Percentiles rank a stretch among this genome's conserved stretches.
Conservation (phyloP, 2,888 invertebrate genomes). For the Spatulosminthurus flaviceps region DNA sequence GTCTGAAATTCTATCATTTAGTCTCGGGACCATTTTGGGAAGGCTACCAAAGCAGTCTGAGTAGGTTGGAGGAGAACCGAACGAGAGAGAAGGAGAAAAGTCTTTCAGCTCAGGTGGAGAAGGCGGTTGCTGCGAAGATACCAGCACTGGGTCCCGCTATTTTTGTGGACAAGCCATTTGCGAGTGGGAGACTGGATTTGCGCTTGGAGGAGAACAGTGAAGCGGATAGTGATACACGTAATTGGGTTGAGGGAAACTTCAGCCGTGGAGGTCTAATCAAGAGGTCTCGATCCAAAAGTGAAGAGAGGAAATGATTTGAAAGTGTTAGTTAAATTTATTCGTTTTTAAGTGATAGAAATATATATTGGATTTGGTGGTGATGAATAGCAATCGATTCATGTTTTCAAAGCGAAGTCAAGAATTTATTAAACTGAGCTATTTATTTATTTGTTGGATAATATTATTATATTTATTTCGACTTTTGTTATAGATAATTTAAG, state of each 20-base stretch:
- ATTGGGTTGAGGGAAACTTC: background rate
- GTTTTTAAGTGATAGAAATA: background rate
- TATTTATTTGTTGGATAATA: too few relatives aligned
- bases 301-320: background rate
- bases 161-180: background rate
- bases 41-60: background rate
- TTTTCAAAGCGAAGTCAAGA: too few relatives aligned
- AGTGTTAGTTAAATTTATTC: background rate
- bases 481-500: too few relatives aligned
- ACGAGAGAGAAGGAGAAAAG: too few relatives aligned
- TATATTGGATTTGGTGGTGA: too few relatives aligned
- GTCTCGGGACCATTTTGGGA: slow-evolving; percentile 21
- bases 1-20: slow-evolving; percentile 8
- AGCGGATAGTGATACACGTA: background rate
- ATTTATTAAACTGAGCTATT: too few relatives aligned
- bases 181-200: background rate
- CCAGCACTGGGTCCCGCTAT: background rate
- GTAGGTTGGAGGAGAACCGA: background rate
- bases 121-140: background rate
- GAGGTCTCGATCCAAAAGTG: background rate
- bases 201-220: background rate
- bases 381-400: too few relatives aligned
- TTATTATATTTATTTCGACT: too few relatives aligned
- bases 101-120: too few relatives aligned
- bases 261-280: background rate